Evolutionary conservation across 2,113 vertebrate genomes (phyloP).

Genomic region (Regulus satrapa): DNA sequence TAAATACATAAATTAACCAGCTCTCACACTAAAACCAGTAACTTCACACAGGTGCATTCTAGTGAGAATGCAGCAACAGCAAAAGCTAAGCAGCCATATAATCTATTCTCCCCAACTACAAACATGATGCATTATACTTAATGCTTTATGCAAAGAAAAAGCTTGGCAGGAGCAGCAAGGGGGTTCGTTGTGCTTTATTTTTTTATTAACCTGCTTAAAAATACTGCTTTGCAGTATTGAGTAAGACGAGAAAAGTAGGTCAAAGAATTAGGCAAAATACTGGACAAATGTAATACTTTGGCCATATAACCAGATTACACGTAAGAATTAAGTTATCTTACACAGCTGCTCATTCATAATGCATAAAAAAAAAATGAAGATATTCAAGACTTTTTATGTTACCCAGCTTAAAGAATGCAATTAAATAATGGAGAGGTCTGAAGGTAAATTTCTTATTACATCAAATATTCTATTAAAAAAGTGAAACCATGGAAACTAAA

Average conservation of each 20-base stretch:
- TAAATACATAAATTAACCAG: neutral
- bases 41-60: neutral
- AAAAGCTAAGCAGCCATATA: neutral
- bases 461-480: neutral
- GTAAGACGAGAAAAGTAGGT: neutral
- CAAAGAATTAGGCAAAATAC: neutral
- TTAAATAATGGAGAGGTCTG: neutral
- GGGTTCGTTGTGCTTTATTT: neutral
- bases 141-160: neutral
- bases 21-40: neutral
- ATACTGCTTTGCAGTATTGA: neutral
- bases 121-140: neutral
- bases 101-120: neutral
- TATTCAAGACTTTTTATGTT: neutral
- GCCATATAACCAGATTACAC: slow-evolving; percentile 8
- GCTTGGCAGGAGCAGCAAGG: neutral
- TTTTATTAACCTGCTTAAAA: neutral
- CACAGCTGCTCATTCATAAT: neutral
- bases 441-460: neutral
- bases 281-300: neutral
- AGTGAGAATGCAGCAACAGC: neutral
- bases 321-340: neutral
- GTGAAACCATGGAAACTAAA: neutral
- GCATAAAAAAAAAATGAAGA: neutral
- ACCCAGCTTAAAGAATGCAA: neutral